phyloP scores from a whole-genome alignment of 2,113 vertebrate genomes.

The Gasterosteus aculeatus region DNA sequence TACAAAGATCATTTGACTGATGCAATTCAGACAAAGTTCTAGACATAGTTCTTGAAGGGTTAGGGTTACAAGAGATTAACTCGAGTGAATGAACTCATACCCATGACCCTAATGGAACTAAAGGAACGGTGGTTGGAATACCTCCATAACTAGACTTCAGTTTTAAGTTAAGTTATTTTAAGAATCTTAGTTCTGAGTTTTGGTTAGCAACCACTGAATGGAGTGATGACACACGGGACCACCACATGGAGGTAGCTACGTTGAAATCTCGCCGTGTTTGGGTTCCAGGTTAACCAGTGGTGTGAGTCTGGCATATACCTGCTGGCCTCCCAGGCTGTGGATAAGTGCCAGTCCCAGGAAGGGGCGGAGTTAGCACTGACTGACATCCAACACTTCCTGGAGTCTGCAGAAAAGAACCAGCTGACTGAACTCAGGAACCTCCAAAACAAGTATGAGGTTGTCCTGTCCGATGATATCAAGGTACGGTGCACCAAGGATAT shows the following conservation, averaged over 20 bases:
- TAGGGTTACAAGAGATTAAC: too few species aligned
- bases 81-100: too few species aligned
- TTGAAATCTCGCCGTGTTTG: neutral
- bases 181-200: too few species aligned
- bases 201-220: too few species aligned
- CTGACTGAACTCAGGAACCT: slow-evolving; percentile 87
- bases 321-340: slow-evolving; percentile 94
- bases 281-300: slow-evolving; percentile 89
- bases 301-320: slow-evolving; percentile 94
- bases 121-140: too few species aligned
- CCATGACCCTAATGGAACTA: too few species aligned
- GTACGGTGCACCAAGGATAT: slow-evolving; percentile 67
- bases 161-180: too few species aligned
- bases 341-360: slow-evolving; percentile 96
- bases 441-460: slow-evolving; percentile 89
- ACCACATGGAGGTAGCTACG: neutral
- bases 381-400: slow-evolving; percentile 89
- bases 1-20: too few species aligned
- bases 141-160: too few species aligned
- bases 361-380: slow-evolving; percentile 90
- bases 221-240: too few species aligned
- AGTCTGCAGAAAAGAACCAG: slow-evolving; percentile 85
- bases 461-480: slow-evolving; percentile 88
- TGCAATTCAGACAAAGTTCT: too few species aligned
- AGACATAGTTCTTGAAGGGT: too few species aligned